Evolutionary conservation across 2,113 vertebrate species (phyloP).

Genomic region (Aegithalos caudatus): DNA sequence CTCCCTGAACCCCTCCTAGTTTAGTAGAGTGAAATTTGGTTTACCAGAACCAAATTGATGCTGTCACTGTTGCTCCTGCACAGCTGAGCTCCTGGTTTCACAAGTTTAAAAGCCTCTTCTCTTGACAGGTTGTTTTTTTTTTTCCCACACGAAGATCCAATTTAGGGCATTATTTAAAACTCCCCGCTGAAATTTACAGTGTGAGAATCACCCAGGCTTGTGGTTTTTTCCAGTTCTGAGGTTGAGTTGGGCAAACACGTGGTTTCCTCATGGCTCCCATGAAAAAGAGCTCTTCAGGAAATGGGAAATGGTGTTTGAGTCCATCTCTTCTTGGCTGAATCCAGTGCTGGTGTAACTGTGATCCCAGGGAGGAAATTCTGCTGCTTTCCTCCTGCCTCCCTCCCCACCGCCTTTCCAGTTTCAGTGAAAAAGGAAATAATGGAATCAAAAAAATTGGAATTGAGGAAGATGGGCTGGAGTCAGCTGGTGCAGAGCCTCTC

Average conservation of each 20-base stretch:
- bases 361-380: neutral
- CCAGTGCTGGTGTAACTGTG: neutral
- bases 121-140: conserved; percentile 19
- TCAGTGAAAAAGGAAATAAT: neutral
- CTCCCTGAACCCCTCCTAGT: neutral
- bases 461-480: neutral
- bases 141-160: conserved; percentile 18
- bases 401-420: neutral
- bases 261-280: neutral
- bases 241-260: neutral
- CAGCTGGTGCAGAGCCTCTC: neutral
- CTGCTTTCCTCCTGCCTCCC: neutral
- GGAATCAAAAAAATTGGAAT: neutral
- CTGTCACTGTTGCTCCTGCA: neutral
- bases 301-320: neutral
- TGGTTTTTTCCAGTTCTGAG: neutral
- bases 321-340: neutral
- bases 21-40: no score
- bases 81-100: conserved; percentile 27
- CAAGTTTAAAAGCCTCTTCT: neutral
- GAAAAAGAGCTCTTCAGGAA: neutral
- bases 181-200: neutral
- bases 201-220: neutral
- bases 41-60: neutral
- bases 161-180: conserved; percentile 1